These are phyloP conservation scores for Acarapis woodi DNA, from an alignment of 1,140 invertebrate genomes.

Conservation along the genomic window DNA sequence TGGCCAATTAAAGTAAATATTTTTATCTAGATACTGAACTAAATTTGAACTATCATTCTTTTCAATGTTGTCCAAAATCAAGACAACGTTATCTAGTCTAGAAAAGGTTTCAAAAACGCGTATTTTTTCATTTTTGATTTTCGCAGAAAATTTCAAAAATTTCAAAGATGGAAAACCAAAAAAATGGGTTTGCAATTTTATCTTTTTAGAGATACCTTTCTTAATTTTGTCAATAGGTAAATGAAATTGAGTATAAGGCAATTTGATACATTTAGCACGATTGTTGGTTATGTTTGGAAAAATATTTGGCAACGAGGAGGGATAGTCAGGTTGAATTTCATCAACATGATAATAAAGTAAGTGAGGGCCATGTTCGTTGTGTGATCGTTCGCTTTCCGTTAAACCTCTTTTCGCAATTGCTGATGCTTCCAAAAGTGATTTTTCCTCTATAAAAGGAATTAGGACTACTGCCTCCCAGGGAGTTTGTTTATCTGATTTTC, in stretches of 20 bases:
- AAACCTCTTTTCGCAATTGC: conserved; percentile 30
- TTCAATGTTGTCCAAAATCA: conserved; percentile 21
- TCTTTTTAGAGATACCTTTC: conserved; percentile 39
- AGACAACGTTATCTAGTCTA: conserved; percentile 45
- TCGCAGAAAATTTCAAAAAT: conserved; percentile 40
- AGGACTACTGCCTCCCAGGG: conserved; percentile 94
- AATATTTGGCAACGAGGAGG: conserved; percentile 24
- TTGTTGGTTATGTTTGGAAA: conserved; percentile 30
- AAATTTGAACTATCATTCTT: not conserved
- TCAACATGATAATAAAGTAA: conserved; percentile 32
- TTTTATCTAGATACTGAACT: conserved; percentile 12
- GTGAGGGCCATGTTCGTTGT: conserved; percentile 65
- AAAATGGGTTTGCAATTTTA: conserved; percentile 35
- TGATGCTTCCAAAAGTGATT: conserved; percentile 43
- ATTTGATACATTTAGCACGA: conserved; percentile 20
- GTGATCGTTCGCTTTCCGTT: conserved; percentile 32
- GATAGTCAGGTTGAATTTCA: conserved; percentile 23
- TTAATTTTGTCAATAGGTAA: conserved; percentile 26
- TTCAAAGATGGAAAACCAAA: conserved; percentile 70
- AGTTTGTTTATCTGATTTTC: too few species aligned
- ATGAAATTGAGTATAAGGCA: conserved; percentile 14
- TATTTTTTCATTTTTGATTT: conserved; percentile 31
- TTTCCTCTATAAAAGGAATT: conserved; percentile 86
- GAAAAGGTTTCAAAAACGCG: conserved; percentile 63
- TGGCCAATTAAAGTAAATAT: conserved; percentile 51